These are phyloP conservation scores for Drosophila atripex DNA, from an alignment of 2,888 invertebrate genomes.

Conservation along the genomic window DNA sequence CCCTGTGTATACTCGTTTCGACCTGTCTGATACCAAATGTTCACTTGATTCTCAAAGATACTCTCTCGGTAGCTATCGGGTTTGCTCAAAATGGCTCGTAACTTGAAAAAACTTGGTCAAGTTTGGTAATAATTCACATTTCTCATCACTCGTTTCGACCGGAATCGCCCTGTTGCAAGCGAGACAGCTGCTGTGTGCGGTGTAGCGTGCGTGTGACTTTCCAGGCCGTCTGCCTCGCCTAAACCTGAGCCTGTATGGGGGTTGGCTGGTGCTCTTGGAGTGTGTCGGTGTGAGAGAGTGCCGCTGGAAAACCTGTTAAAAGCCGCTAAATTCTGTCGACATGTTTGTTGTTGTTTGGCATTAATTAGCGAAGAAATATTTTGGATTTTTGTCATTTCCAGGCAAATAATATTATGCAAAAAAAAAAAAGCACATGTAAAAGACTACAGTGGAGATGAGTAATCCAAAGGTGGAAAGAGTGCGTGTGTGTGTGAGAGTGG, in stretches of 20 bases:
- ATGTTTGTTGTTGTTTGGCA: conserved; percentile 73
- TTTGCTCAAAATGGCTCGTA: neutral
- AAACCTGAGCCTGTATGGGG: conserved; percentile 44
- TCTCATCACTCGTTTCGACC: neutral
- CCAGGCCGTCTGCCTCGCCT: conserved; percentile 72
- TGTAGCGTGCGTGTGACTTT: conserved; percentile 48
- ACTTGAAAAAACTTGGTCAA: neutral
- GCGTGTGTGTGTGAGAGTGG: conserved; percentile 15
- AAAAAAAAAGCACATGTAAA: conserved; percentile 53
- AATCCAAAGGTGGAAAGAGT: conserved; percentile 28
- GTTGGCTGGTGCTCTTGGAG: neutral
- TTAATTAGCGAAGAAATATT: conserved; percentile 76
- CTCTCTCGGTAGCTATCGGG: neutral
- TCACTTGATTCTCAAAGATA: conserved; percentile 1
- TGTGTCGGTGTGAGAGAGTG: conserved; percentile 52
- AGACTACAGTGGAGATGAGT: conserved; percentile 50
- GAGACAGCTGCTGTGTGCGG: conserved; percentile 56
- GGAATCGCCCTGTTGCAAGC: conserved; percentile 15
- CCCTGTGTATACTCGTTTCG: neutral
- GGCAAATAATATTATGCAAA: conserved; percentile 73
- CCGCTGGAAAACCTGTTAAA: conserved; percentile 76
- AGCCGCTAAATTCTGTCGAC: conserved; percentile 73
- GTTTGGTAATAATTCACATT: neutral
- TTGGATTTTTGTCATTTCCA: conserved; percentile 68
- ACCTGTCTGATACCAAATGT: neutral